phyloP scores from a whole-genome alignment of 2,113 vertebrate genomes.

The Hippolais icterina region DNA sequence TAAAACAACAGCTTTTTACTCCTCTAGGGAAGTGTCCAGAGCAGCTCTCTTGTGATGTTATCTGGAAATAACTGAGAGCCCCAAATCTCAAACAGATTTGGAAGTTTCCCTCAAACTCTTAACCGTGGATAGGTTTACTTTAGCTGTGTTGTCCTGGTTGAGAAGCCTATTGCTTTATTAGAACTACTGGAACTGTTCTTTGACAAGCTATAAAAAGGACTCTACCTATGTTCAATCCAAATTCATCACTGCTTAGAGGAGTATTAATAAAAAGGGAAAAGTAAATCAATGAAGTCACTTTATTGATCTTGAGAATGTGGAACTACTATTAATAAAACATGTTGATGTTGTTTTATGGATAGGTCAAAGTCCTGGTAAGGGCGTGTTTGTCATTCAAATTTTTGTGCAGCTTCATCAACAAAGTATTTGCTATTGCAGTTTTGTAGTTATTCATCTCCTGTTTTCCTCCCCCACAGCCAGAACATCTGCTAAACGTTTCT shows the following conservation, averaged over 20 bases:
- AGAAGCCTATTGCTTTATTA: neutral
- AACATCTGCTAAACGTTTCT: constrained; percentile 64
- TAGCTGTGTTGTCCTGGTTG: neutral
- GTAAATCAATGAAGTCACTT: constrained; percentile 31
- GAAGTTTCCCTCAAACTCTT: neutral
- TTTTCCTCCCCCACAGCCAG: constrained; percentile 55
- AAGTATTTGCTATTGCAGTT: constrained; percentile 54
- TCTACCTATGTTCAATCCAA: neutral
- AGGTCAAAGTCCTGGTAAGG: constrained; percentile 32
- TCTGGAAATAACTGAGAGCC: neutral
- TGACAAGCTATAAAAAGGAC: neutral
- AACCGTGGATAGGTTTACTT: neutral
- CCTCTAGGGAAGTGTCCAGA: neutral
- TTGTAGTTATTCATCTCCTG: constrained; percentile 52
- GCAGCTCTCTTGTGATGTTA: neutral
- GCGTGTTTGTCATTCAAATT: constrained; percentile 39
- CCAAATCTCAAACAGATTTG: neutral
- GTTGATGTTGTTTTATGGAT: neutral
- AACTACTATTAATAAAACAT: constrained; percentile 54
- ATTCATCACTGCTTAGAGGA: neutral
- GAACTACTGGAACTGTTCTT: neutral
- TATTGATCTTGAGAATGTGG: constrained; percentile 16
- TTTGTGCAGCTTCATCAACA: constrained; percentile 43
- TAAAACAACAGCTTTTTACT: neutral
- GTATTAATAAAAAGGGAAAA: constrained; percentile 22